Percentiles rank a stretch among this genome's conserved stretches.
Evolutionary conservation across 1,140 invertebrate genomes (phyloP).

Genomic region (Bombus waltoni): DNA sequence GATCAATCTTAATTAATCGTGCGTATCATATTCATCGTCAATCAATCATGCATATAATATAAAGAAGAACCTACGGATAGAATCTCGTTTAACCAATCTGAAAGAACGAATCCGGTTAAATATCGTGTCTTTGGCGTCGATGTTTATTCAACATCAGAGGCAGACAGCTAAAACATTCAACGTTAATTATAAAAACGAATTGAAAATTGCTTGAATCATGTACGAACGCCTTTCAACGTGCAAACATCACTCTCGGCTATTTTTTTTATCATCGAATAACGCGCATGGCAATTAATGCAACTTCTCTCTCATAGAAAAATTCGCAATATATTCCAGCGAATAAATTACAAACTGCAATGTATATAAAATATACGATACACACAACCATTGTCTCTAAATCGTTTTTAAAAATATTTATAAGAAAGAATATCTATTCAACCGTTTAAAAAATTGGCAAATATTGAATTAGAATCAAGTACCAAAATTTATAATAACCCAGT

Average conservation of each 20-base stretch:
- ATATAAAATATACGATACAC: not conserved
- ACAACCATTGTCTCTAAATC: no score
- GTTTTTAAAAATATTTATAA: no score
- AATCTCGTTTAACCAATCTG: not conserved
- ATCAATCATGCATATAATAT: not conserved
- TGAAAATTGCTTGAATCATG: constrained; percentile 4
- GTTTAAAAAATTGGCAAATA: no score
- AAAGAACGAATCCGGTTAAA: not conserved
- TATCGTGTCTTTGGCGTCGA: not conserved
- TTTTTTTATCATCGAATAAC: constrained; percentile 7
- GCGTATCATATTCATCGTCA: no score
- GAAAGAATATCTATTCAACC: no score
- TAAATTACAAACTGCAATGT: not conserved
- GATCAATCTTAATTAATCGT: no score
- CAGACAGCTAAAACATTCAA: not conserved
- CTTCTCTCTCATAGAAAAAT: not conserved
- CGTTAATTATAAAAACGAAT: not conserved
- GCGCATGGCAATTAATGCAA: not conserved
- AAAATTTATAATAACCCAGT: no score
- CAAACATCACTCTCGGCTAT: not conserved
- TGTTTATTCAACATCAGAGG: not conserved
- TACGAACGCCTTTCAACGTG: no score
- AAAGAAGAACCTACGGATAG: no score
- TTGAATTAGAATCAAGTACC: no score
- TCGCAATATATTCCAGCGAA: not conserved